Evolutionary conservation across 2,797 vertebrate genomes (phyloP), one percentile per base, ranked within the genome.

Genomic region (Halcyon badia): DNA sequence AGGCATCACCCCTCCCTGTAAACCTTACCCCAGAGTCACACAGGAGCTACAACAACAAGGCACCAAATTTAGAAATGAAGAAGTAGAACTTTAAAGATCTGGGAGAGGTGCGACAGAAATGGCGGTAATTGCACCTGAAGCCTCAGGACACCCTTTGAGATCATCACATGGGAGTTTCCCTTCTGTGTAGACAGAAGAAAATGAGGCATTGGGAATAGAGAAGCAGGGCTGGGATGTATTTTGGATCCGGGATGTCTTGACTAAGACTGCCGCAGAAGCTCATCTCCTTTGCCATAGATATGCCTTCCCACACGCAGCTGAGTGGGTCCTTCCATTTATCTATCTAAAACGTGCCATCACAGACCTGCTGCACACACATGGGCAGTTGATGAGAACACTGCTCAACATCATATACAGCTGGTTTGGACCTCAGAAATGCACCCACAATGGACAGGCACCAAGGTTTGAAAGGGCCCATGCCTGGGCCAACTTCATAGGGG

Each of bases 291-390:
- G 44, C 42, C 52, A 25, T 13, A 21, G 5, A 6, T 35, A 33
- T 79, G 35, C 54, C 60, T 71, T 58, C 21, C 60, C 52, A 35
- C 25, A 57, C 0, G 1, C 14, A 78, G 24, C 30, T 31, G 39
- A 90, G 39, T 8, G 18, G 68, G 21, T 48, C 46, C 25, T 35
- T 72, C 58, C 22, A 33, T 58, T 60, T 44, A 30, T 52, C 20
- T 33, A 1, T 37, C 33, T 56, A 33, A 65, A 78, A 72, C 17
- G 9, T 30, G 52, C 30, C 13, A 58, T 17, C 19, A 46, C 51
- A 39, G 37, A 39, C 35, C 41, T 17, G 18, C 48, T 35, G 62
- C 11, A 1, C 30, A 39, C 13, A 26, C 6, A 1, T 0, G 5
- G 65, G 26, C 16, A 22, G 24, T 2, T 9, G 46, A 33, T 5